Evolutionary conservation across 2,888 invertebrate species (phyloP).

Genomic region (Leucophora obtusa): DNA sequence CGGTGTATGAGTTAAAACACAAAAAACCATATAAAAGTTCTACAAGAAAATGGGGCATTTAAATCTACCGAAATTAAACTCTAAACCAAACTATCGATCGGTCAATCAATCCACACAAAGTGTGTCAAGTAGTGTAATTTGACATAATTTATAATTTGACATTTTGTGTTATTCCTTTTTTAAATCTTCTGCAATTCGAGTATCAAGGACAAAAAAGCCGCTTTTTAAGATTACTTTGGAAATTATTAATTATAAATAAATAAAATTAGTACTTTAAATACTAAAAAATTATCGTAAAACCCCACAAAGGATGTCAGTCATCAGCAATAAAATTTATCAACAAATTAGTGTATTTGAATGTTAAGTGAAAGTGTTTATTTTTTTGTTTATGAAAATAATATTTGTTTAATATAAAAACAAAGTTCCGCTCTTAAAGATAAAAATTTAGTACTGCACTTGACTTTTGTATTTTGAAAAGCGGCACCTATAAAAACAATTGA

Average conservation of each 20-base stretch:
- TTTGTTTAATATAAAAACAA: constrained; percentile 50
- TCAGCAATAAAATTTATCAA: constrained; percentile 2
- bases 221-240: background rate
- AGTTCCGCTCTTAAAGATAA: constrained; percentile 29
- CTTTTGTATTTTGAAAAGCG: constrained; percentile 44
- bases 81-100: too few species aligned
- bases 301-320: constrained; percentile 38
- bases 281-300: background rate
- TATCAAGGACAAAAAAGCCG: background rate
- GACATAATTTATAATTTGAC: too few species aligned
- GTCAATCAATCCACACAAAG: too few species aligned
- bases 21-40: too few species aligned
- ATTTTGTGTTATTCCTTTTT: too few species aligned
- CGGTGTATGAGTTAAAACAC: too few species aligned
- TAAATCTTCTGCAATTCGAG: background rate
- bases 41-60: too few species aligned
- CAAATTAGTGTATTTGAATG: constrained; percentile 43
- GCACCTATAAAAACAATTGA: constrained; percentile 56
- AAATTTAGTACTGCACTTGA: constrained; percentile 45
- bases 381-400: constrained; percentile 36
- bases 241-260: constrained; percentile 12
- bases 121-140: too few species aligned
- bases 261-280: background rate
- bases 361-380: constrained; percentile 39
- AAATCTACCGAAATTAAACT: too few species aligned